Conservation (phyloP, 2,888 invertebrate species). For the Eilema caniola region DNA sequence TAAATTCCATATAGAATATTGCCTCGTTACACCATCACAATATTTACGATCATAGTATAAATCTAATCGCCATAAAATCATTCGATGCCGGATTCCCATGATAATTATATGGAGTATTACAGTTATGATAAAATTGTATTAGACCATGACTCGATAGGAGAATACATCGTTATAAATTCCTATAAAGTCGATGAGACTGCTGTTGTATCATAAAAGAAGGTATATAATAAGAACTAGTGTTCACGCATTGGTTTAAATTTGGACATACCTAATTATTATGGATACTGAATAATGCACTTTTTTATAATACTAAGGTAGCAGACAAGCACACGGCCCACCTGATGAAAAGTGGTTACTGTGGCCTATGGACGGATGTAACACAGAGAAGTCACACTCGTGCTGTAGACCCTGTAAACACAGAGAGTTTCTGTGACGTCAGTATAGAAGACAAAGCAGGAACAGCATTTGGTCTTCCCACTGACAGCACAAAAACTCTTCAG, state of each 20-base stretch:
- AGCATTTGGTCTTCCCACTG: too few relatives aligned
- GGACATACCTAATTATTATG: not conserved
- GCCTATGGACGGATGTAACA: too few relatives aligned
- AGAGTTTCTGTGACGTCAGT: too few relatives aligned
- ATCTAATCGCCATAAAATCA: slow-evolving; percentile 42
- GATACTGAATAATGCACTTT: too few relatives aligned
- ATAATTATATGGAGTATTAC: slow-evolving; percentile 58
- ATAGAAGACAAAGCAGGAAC: too few relatives aligned
- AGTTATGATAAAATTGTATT: slow-evolving; percentile 53
- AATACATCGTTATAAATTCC: slow-evolving; percentile 41
- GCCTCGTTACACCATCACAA: slow-evolving; percentile 11
- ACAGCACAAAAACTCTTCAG: too few relatives aligned
- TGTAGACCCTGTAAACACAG: too few relatives aligned
- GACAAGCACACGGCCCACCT: too few relatives aligned
- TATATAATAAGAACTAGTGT: not conserved
- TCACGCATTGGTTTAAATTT: not conserved
- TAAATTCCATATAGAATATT: not conserved
- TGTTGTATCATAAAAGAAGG: not conserved
- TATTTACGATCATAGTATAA: slow-evolving; percentile 39
- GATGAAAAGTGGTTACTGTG: too few relatives aligned
- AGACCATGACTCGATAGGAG: slow-evolving; percentile 43
- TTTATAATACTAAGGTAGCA: too few relatives aligned
- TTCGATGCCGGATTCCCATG: slow-evolving; percentile 58
- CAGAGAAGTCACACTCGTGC: too few relatives aligned
- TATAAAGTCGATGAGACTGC: not conserved